phyloP scores from a whole-genome alignment of 2,113 vertebrate species.

The Falco punctatus region DNA sequence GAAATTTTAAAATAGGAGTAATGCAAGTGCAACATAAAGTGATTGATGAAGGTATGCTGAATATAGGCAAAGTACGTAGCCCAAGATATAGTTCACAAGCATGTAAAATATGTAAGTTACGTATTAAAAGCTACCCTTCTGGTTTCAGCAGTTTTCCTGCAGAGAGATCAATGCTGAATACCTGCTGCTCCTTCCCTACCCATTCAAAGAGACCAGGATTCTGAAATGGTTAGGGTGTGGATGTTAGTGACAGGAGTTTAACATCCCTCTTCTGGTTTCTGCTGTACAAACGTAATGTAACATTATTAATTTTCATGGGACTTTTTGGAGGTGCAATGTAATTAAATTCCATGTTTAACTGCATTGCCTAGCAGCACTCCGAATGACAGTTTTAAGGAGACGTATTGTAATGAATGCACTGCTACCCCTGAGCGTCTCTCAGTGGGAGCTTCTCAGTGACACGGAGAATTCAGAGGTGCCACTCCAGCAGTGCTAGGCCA shows the following conservation, averaged over 20 bases:
- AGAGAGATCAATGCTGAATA: not conserved
- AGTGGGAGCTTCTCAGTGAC: not conserved
- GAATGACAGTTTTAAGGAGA: not conserved
- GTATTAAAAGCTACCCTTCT: not conserved
- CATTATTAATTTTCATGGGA: not conserved
- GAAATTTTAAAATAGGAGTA: not conserved
- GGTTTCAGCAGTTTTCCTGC: not conserved
- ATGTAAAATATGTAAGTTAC: not conserved
- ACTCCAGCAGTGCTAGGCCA: not conserved
- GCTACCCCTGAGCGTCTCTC: not conserved
- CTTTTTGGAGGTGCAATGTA: not conserved
- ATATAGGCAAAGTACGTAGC: not conserved
- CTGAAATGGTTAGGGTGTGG: not conserved
- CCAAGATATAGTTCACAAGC: not conserved
- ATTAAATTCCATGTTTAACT: not conserved
- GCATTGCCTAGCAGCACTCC: not conserved
- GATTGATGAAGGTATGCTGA: not conserved
- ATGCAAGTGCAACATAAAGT: not conserved
- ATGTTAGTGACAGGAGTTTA: not conserved
- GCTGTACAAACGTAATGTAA: not conserved
- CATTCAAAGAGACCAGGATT: not conserved
- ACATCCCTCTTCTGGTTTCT: not conserved
- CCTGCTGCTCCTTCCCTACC: not conserved
- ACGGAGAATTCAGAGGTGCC: not conserved
- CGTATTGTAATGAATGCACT: not conserved